Evolutionary conservation across 2,888 invertebrate species (phyloP), one percentile per base, ranked within the genome.

Genomic region (Volucella inflata): DNA sequence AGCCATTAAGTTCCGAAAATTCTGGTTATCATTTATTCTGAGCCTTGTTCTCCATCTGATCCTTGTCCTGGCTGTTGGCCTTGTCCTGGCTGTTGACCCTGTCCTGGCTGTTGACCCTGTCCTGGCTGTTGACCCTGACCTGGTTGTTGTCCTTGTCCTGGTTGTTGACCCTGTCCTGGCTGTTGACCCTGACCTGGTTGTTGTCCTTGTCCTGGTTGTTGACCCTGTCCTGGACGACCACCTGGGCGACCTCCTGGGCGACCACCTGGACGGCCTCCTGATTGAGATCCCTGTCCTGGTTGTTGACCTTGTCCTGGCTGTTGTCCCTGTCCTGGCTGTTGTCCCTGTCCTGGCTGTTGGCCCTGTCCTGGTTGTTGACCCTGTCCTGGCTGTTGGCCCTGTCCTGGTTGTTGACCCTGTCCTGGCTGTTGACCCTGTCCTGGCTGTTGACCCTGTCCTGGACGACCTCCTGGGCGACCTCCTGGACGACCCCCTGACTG

Each of bases 301-400:
- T 53, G 60, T 38, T 30, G 68, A 14, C 55, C 60, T 2, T 60
- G 60, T n/a, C 21, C 60, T 16, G 53, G 68, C 12, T 53, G 30
- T 38, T 6, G 44, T 0, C 53, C 62, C 1, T 51, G 68, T n/a
- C 68, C 53, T 14, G 50, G 48, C 36, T 55, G 11, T 12, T 11
- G 40, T 51, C 67, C 67, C 1, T 68, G 68, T 14, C 16, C 65
- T 16, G 57, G 57, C 8, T 57, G 38, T n/a, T 64, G 55, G 8
- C 53, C 51, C 12, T 51, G 51, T 12, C 48, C 36, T 53, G 48
- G 38, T 11, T 48, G 40, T 14, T 60, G 51, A 9, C 65, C 75
- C 3, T 55, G 65, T 14, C 16, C 53, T 74, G 62, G 74, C n/a
- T 51, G 48, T 38, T 71, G 70, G n/a, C 59, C 59, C 2, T 51